Percentiles rank a stretch among this genome's conserved stretches.
phyloP scores from a whole-genome alignment of 2,888 invertebrate species.

The Mythimna vitellina region DNA sequence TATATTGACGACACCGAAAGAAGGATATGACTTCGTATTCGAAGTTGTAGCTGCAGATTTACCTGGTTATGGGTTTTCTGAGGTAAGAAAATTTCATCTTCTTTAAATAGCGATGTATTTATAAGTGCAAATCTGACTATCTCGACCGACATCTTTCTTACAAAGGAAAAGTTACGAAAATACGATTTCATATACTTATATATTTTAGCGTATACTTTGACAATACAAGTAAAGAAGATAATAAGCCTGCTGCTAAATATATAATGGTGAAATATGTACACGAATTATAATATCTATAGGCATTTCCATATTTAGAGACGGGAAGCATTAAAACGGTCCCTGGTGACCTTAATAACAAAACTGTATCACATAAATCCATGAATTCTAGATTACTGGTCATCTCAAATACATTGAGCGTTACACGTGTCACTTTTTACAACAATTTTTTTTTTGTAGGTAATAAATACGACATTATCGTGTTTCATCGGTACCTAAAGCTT shows the following conservation, averaged over 20 bases:
- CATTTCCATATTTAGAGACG: conserved; percentile 25
- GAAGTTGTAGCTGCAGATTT: conserved; percentile 93
- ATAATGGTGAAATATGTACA: conserved; percentile 15
- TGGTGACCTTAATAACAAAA: conserved; percentile 4
- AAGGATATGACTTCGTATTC: conserved; percentile 91
- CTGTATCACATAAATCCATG: conserved; percentile 26
- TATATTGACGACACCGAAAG: conserved; percentile 89
- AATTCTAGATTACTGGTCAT: conserved; percentile 14
- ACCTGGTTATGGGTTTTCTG: conserved; percentile 93
- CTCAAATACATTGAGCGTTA: conserved; percentile 10
- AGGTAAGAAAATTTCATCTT: conserved; percentile 78
- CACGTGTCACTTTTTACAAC: conserved; percentile 38
- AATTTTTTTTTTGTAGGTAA: neutral
- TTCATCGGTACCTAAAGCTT: neutral
- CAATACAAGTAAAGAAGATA: neutral
- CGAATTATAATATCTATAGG: neutral
- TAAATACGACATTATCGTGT: neutral
- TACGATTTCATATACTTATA: conserved; percentile 22
- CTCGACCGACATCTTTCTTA: conserved; percentile 33
- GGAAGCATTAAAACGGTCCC: conserved; percentile 1
- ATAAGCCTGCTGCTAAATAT: neutral
- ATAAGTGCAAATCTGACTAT: conserved; percentile 7
- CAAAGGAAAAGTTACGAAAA: conserved; percentile 29
- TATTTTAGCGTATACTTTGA: conserved; percentile 26
- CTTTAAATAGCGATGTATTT: conserved; percentile 4